Evolutionary conservation across 2,797 vertebrate species (phyloP), one percentile per base, ranked within the genome.

Genomic region (Borostomias antarcticus): DNA sequence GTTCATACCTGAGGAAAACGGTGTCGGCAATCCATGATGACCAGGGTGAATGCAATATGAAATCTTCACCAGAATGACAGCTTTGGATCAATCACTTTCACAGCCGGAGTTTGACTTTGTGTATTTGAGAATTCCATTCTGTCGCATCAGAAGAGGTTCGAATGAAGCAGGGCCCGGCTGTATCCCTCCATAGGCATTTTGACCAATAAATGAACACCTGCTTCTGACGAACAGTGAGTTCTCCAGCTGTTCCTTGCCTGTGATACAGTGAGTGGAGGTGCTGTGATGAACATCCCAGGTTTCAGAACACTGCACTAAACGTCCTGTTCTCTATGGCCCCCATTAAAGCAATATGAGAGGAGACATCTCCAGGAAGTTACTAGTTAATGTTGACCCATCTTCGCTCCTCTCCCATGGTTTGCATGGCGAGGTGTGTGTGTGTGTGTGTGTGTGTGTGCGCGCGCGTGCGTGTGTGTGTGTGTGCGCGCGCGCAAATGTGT

Each of bases 391-490:
- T n/a, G 63, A 66, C 69, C 61, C 75, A 26, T 66, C 65, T 75
- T 74, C 73, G 62, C 64, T 77, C 47, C 74, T 78, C 76, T 73
- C 29, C 35, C 47, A 58, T 78, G 72, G 69, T 80, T 84, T 88
- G 79, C 84, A 87, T 82, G 84, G 70, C 76, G 66, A 71, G 61
- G 72, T 60, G 74, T 47, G 21, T 76, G 81, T 69, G 72, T 71
- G 6, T 19, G 58, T 25, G 30, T 68, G 70, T 77, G 64, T 69
- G 78, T 79, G 57, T 40, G 15, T 40, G n/a, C n/a, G n/a, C 19
- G n/a, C 23, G 10, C 4, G 21, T 52, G 21, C 11, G 21, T 52
- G 50, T 51, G 19, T 35, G 65, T 73, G 76, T 69, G 50, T 69
- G 53, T 7, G 53, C 70, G 11, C 7, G 17, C 35, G 17, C 11